Evolutionary conservation across 2,888 invertebrate genomes (phyloP).

Genomic region (Perizoma flavofasciatum): DNA sequence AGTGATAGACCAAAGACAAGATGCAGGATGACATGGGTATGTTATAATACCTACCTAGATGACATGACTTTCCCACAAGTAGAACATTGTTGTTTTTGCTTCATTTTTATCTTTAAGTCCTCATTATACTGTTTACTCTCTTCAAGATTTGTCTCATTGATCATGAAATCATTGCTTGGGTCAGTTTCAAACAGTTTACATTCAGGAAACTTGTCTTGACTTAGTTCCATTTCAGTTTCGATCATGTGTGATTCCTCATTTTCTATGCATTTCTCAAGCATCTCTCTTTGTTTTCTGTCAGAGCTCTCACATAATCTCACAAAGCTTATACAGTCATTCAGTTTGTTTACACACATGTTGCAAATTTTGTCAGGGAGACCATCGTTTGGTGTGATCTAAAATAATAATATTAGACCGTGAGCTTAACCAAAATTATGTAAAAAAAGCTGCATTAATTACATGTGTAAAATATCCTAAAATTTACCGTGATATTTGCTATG

Average conservation of each 20-base stretch:
- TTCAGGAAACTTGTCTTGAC: slow-evolving; percentile 25
- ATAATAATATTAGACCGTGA: not conserved
- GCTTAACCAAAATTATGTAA: too few species aligned
- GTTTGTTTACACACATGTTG: slow-evolving; percentile 54
- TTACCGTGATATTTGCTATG: slow-evolving; percentile 63
- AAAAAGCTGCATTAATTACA: too few species aligned
- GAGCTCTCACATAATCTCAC: slow-evolving; percentile 60
- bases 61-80: slow-evolving; percentile 82
- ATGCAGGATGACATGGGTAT: too few species aligned
- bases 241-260: slow-evolving; percentile 24
- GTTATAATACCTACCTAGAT: slow-evolving; percentile 68
- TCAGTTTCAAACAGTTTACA: slow-evolving; percentile 44
- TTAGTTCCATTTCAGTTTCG: slow-evolving; percentile 30
- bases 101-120: slow-evolving; percentile 23
- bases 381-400: slow-evolving; percentile 65
- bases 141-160: slow-evolving; percentile 26
- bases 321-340: slow-evolving; percentile 64
- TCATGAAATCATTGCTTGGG: slow-evolving; percentile 31
- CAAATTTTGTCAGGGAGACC: slow-evolving; percentile 67
- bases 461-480: slow-evolving; percentile 20
- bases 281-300: slow-evolving; percentile 55
- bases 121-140: slow-evolving; percentile 28
- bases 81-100: slow-evolving; percentile 68
- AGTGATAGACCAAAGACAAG: too few species aligned
- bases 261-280: slow-evolving; percentile 33